Evolutionary conservation across 2,888 invertebrate species (phyloP), one percentile per base, ranked within the genome.

Genomic region (Sepioteuthis lessoniana): DNA sequence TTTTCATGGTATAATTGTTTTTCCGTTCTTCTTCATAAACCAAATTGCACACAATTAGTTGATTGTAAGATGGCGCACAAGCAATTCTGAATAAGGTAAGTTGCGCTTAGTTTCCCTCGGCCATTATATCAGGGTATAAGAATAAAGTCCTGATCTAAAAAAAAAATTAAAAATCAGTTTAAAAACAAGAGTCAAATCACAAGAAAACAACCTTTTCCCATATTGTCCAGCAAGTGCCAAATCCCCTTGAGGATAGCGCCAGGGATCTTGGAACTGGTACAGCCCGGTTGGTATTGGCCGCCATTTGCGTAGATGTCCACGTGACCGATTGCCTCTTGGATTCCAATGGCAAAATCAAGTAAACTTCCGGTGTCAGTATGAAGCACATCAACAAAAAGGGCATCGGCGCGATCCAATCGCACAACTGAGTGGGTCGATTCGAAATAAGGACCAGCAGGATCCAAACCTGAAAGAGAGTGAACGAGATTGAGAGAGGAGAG

Each of bases 391-490:
- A 99, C 99, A 95, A 99, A 98, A 95, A 98, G 98, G 0, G 99
- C 99, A 96, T 99, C 99, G 0, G 98, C 98, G 2, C 98, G 98
- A 97, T 99, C 99, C 21, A 99, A 97, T 47, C 99, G 98, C 0
- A 99, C 98, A 94, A 98, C 98, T 35, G 98, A 97, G 19, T 98
- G 98, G 98, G 98, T 98, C 95, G 98, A 98, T 98, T 99, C 98
- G 97, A 99, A 99, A 96, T 98, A 98, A 0, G 99, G 99, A 96
- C 98, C 98, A 0, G 99, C 99, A 1, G 99, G 99, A 97, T 99
- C 99, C 93, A 99, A 46, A 31, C 96, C 96, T 96, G 94, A n/a
- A 35, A 38, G 93, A 93, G 38, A 93, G 7, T 37, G 13, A 42
- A 7, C 3, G 42, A 42, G 42, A 42, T 7, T 5, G 42, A 42